A percentile compares a stretch with the other conserved stretches of the same genome.
Conservation (phyloP, 2,888 invertebrate genomes). For the Timandra comae region DNA sequence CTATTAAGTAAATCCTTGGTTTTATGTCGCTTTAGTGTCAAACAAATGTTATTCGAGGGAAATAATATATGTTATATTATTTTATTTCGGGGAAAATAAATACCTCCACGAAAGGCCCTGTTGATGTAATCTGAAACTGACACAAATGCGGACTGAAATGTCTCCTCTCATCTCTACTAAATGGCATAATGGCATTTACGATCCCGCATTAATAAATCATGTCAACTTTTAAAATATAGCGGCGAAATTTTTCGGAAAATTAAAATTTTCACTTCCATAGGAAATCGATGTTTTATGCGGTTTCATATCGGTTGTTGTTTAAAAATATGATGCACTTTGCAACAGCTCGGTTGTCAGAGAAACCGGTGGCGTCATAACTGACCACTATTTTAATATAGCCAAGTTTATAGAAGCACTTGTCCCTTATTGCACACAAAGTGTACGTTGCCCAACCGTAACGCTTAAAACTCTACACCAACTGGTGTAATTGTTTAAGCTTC, state of each 20-base stretch:
- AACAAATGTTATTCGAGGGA: too few species aligned
- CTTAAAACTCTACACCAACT: conserved; percentile 17
- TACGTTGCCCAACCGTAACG: conserved; percentile 7
- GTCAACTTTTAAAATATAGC: conserved; percentile 59
- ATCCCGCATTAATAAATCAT: conserved; percentile 61
- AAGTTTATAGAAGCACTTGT: conserved; percentile 10
- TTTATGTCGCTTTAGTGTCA: too few species aligned
- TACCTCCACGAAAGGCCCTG: too few species aligned
- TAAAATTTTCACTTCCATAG: conserved; percentile 55
- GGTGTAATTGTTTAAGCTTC: conserved; percentile 38
- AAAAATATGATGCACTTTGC: conserved; percentile 46
- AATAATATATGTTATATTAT: not conserved
- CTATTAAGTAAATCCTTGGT: too few species aligned
- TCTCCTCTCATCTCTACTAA: conserved; percentile 45
- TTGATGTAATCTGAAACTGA: too few species aligned
- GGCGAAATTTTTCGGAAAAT: conserved; percentile 49
- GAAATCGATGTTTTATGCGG: conserved; percentile 59
- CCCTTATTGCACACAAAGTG: conserved; percentile 7
- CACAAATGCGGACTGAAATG: conserved; percentile 34
- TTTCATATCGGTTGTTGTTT: conserved; percentile 45
- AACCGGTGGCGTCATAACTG: conserved; percentile 22
- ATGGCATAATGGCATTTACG: conserved; percentile 53
- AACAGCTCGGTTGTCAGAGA: conserved; percentile 29
- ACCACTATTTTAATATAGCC: conserved; percentile 17
- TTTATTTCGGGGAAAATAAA: conserved; percentile 21